These are phyloP conservation scores for Drosophila testacea DNA, from an alignment of 2,888 invertebrate genomes.

Conservation along the genomic window DNA sequence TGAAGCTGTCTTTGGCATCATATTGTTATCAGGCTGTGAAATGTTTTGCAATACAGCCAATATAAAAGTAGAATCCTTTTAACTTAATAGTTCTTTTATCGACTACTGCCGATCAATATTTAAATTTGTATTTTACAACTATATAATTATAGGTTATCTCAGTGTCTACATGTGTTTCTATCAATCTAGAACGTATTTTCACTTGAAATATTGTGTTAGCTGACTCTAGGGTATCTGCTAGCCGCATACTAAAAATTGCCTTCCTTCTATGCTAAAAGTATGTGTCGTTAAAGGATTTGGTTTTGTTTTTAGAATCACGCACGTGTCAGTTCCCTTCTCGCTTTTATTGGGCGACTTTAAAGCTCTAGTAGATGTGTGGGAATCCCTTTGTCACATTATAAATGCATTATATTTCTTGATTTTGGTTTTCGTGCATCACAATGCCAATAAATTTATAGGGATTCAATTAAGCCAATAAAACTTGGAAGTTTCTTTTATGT, in stretches of 20 bases:
- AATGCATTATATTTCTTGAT: slow-evolving; percentile 25
- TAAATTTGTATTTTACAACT: background rate
- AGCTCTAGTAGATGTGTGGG: slow-evolving; percentile 7
- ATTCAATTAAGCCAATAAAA: slow-evolving; percentile 43
- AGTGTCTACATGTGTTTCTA: no score
- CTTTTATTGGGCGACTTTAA: background rate
- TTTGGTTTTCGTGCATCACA: slow-evolving; percentile 8
- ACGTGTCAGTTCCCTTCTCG: slow-evolving; percentile 27
- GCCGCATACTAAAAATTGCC: background rate
- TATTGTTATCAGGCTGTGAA: background rate
- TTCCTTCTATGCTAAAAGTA: slow-evolving; percentile 29
- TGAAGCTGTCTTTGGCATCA: background rate
- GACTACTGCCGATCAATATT: background rate
- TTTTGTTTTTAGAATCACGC: slow-evolving; percentile 24
- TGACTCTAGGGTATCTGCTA: background rate
- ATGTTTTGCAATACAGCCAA: no score
- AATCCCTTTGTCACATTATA: slow-evolving; percentile 43
- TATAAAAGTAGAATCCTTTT: background rate
- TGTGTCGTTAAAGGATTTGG: slow-evolving; percentile 30
- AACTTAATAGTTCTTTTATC: no score
- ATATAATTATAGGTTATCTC: background rate
- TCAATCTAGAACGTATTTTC: no score
- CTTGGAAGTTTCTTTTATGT: slow-evolving; percentile 1
- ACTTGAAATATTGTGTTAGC: no score
- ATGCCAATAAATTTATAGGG: slow-evolving; percentile 23